Evolutionary conservation across 2,797 vertebrate species (phyloP), one percentile per base, ranked within the genome.

Genomic region (Gallinago solitaria): DNA sequence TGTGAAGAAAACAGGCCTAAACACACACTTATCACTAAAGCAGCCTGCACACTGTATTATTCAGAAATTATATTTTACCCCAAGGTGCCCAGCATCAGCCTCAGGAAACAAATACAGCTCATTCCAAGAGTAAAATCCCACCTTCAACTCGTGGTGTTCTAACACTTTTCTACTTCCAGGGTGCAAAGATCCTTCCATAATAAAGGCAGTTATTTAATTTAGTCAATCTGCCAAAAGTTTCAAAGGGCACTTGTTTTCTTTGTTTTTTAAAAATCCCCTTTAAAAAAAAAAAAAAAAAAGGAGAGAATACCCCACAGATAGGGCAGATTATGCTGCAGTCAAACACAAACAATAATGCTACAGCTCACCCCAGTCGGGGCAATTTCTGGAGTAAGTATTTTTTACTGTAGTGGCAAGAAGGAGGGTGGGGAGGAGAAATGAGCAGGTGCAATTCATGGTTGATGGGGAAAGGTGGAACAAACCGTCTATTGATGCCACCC

Each of bases 341-440:
- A 73, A 79, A 83, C 17, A 63, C 17, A 60, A 63, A 51, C 33
- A 61, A 4, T 11, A 54, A 20, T 45, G 25, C 18, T 59, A 28
- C 60, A 12, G 59, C 30, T 20, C 16, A 39, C 33, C n/a, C 24
- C 12, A n/a, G 32, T 7, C 61, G 43, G 57, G 45, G 67, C 10
- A 16, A 68, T 56, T 90, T 73, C 73, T 81, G 64, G 30, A 67
- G n/a, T 53, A 67, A 92, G 90, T 61, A 45, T 30, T 73, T 48
- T 69, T 33, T 41, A 30, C 61, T 45, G n/a, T 10, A 39, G 76
- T 7, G 54, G 57, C 20, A 63, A 85, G 14, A 27, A 88, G 27
- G 35, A 57, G 14, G 19, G 59, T 18, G 30, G 35, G 37, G 35
- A 87, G 23, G 30, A 86, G 75, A 57, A 87, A 74, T 0, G 0